Percentiles rank a stretch among this genome's conserved stretches.
Conservation (phyloP, 2,797 vertebrate genomes). For the Epinephelus awoara region DNA sequence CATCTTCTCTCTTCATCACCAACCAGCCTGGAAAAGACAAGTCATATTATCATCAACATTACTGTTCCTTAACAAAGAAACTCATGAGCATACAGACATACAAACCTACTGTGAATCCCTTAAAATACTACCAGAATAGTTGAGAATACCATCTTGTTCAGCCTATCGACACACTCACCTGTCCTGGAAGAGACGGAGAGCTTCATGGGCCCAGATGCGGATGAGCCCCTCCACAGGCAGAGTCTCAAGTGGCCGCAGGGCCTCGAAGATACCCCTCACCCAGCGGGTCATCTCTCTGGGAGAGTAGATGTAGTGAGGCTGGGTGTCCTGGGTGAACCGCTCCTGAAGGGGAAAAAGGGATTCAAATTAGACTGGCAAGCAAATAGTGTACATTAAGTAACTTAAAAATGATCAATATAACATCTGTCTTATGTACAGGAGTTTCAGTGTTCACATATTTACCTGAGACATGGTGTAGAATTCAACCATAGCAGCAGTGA, state of each 20-base stretch:
- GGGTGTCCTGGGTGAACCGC: constrained; percentile 98
- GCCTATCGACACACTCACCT: constrained; percentile 82
- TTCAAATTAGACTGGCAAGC: not conserved
- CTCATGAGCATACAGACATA: not conserved
- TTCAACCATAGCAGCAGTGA: constrained; percentile 99
- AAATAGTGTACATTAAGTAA: not conserved
- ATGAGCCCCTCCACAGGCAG: constrained; percentile 98
- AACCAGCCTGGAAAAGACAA: constrained; percentile 88
- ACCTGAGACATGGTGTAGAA: constrained; percentile 99
- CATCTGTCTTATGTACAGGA: not conserved
- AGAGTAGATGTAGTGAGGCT: constrained; percentile 99
- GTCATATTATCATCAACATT: not conserved
- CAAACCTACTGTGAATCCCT: not conserved
- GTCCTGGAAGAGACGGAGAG: constrained; percentile 98
- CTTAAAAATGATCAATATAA: not conserved
- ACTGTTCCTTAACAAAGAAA: not conserved
- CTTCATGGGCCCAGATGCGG: constrained; percentile 98
- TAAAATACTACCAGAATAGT: not conserved
- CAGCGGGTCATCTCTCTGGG: constrained; percentile 99
- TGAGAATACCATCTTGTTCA: not conserved
- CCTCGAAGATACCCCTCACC: constrained; percentile 98
- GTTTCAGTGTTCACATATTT: constrained; percentile 16
- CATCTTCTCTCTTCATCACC: constrained; percentile 97
- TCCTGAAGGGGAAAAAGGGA: constrained; percentile 84
- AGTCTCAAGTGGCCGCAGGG: constrained; percentile 94